Evolutionary conservation across 2,888 invertebrate genomes (phyloP).

Genomic region (Nemoura dubitans): DNA sequence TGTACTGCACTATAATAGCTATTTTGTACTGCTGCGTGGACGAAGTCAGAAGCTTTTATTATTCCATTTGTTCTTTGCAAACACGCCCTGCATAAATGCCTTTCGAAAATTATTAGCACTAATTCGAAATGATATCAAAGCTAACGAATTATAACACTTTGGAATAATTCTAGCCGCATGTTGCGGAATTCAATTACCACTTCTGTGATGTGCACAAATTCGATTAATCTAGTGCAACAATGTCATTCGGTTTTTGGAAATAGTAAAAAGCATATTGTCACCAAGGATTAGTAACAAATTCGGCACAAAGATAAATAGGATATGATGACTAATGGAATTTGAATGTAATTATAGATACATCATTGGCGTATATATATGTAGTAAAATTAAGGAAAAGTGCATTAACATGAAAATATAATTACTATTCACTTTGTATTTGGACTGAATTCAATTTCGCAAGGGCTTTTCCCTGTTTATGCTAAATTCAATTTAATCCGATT

Average conservation of each 20-base stretch:
- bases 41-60: too few relatives aligned
- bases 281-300: background rate
- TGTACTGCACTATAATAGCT: too few relatives aligned
- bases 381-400: too few relatives aligned
- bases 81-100: background rate
- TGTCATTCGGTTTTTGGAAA: background rate
- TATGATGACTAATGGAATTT: conserved; percentile 7
- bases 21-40: too few relatives aligned
- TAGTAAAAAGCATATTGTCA: background rate
- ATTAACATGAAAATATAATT: too few relatives aligned
- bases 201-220: background rate
- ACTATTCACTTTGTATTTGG: too few relatives aligned
- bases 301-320: background rate
- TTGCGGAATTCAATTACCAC: background rate
- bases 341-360: background rate
- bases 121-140: background rate
- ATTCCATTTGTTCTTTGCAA: too few relatives aligned
- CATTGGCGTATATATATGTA: too few relatives aligned
- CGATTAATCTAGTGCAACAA: background rate
- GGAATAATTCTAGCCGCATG: background rate
- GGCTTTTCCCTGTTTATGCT: too few relatives aligned
- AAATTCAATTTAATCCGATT: too few relatives aligned
- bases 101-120: background rate
- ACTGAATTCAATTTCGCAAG: too few relatives aligned
- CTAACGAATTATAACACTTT: background rate